These are phyloP conservation scores for Gymnocypris eckloni DNA, from an alignment of 2,797 vertebrate genomes.

Conservation along the genomic window DNA sequence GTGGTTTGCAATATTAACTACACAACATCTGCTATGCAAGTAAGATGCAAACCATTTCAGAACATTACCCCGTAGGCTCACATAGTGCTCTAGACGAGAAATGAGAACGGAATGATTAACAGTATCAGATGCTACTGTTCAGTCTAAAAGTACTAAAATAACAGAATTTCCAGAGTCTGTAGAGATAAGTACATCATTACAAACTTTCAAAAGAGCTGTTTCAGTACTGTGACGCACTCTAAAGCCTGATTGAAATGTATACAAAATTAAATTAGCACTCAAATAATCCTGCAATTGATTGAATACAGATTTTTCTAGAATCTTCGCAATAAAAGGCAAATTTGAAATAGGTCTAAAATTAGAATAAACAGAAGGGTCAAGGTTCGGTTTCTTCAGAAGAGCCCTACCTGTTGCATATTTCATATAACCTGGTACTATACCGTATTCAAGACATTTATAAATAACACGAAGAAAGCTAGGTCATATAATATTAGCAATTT, in stretches of 20 bases:
- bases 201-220: neutral
- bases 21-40: neutral
- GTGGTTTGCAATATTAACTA: too few relatives aligned
- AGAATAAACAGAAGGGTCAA: too few relatives aligned
- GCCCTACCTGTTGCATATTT: too few relatives aligned
- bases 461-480: too few relatives aligned
- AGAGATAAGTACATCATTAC: neutral
- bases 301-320: too few relatives aligned
- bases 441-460: too few relatives aligned
- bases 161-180: neutral
- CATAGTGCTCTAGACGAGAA: neutral
- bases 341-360: too few relatives aligned
- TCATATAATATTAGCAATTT: too few relatives aligned
- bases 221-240: neutral
- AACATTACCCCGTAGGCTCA: neutral
- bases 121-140: neutral
- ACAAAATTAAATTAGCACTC: neutral
- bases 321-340: too few relatives aligned
- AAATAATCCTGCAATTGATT: too few relatives aligned
- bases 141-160: neutral
- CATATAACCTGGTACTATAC: too few relatives aligned
- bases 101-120: neutral
- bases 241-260: neutral
- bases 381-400: too few relatives aligned
- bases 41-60: neutral